A percentile compares a stretch with the other conserved stretches of the same genome.
phyloP scores from a whole-genome alignment of 35 echinoderm and acorn worm genomes.

The Ophiothrix spiculata region DNA sequence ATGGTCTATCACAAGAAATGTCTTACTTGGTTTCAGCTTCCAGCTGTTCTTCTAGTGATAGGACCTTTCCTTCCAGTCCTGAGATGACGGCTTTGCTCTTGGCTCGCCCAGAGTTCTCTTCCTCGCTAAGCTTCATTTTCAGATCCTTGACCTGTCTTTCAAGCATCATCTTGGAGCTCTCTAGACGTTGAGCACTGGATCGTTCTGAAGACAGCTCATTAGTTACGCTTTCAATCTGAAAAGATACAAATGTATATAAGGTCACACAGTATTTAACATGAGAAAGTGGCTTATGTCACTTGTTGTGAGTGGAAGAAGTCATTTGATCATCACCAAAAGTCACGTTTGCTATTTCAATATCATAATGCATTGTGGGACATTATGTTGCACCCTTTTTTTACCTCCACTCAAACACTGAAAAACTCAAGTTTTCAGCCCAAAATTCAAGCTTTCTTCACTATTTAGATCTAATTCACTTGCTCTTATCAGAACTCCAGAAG shows the following conservation, averaged over 20 bases:
- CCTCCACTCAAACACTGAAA: too few species aligned
- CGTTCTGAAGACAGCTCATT: constrained; percentile 88
- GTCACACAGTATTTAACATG: too few species aligned
- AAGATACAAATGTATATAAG: neutral
- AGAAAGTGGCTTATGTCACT: too few species aligned
- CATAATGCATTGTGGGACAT: too few species aligned
- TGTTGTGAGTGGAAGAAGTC: too few species aligned
- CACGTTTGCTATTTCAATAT: too few species aligned
- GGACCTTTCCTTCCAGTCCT: constrained; percentile 84
- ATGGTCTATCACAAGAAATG: constrained; percentile 77
- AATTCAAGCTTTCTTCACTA: too few species aligned
- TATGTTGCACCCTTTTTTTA: too few species aligned
- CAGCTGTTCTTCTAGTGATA: constrained; percentile 79
- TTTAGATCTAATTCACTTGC: too few species aligned
- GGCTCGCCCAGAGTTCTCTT: constrained; percentile 46
- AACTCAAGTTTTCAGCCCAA: too few species aligned
- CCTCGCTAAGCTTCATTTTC: constrained; percentile 83
- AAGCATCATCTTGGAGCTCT: constrained; percentile 65
- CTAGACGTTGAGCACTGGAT: constrained; percentile 78
- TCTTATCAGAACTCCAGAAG: too few species aligned
- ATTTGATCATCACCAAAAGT: too few species aligned
- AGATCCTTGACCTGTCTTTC: constrained; percentile 98
- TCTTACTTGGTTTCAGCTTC: constrained; percentile 78
- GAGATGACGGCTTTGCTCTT: constrained; percentile 66
- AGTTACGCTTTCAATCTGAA: constrained; percentile 85